Evolutionary conservation across 2,888 invertebrate species (phyloP).

Genomic region (Thumatha senex): DNA sequence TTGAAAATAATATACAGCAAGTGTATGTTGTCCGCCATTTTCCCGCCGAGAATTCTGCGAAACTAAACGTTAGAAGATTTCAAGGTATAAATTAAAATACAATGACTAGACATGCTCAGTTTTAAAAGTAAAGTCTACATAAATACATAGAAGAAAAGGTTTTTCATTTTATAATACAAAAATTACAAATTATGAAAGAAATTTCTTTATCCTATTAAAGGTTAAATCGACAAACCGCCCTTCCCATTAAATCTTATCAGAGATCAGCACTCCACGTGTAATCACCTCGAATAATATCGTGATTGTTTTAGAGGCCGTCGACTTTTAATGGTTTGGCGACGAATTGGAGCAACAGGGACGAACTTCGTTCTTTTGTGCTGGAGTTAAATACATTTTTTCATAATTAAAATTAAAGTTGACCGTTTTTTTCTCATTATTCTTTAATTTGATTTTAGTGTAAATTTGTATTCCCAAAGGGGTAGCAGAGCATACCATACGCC

Average conservation of each 20-base stretch:
- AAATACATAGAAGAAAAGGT: too few relatives aligned
- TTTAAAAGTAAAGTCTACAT: too few relatives aligned
- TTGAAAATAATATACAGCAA: too few relatives aligned
- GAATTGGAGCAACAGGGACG: constrained; percentile 1
- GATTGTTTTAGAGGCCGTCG: constrained; percentile 15
- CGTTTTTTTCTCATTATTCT: too few relatives aligned
- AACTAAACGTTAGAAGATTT: too few relatives aligned
- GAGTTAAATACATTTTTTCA: neutral
- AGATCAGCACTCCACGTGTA: constrained; percentile 11
- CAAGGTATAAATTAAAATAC: too few relatives aligned
- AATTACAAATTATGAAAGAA: neutral
- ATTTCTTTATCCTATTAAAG: constrained; percentile 8
- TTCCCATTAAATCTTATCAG: constrained; percentile 11
- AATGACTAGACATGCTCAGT: neutral
- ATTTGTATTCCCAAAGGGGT: too few relatives aligned
- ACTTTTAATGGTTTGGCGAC: constrained; percentile 14
- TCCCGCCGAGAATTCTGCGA: too few relatives aligned
- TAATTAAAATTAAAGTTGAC: neutral
- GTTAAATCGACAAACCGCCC: constrained; percentile 9
- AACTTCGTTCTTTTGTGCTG: neutral
- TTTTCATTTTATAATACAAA: too few relatives aligned
- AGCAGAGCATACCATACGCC: too few relatives aligned
- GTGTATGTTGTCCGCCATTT: too few relatives aligned
- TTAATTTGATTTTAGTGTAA: neutral
- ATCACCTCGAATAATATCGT: constrained; percentile 15